These are phyloP conservation scores for Hypotaenidia philippensis DNA, from an alignment of 2,797 vertebrate genomes.

Conservation along the genomic window DNA sequence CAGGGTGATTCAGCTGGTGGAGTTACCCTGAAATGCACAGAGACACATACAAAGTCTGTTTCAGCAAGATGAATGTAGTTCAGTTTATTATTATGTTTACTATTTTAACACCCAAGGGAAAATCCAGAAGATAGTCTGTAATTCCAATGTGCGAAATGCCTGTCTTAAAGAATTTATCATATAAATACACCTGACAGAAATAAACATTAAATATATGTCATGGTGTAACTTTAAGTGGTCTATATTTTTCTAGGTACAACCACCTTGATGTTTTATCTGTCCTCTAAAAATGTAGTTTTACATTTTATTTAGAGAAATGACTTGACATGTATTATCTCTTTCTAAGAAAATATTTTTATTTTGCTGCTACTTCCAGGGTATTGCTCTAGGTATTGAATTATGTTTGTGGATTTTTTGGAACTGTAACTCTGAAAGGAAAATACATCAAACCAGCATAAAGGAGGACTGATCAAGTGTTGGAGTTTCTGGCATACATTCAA, in stretches of 20 bases:
- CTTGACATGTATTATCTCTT: background rate
- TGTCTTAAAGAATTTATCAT: background rate
- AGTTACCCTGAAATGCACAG: background rate
- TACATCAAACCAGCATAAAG: background rate
- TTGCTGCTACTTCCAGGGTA: background rate
- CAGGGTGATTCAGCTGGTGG: background rate
- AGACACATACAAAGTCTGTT: background rate
- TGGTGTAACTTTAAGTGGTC: background rate
- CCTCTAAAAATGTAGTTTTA: background rate
- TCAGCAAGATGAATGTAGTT: background rate
- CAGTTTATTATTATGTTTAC: background rate
- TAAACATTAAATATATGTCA: background rate
- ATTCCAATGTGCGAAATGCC: background rate
- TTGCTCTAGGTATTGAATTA: background rate
- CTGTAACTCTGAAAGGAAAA: background rate
- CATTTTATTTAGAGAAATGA: background rate
- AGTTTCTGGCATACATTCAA: background rate
- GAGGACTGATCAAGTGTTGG: accelerated
- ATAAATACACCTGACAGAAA: background rate
- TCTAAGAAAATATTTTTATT: background rate
- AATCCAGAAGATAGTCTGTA: background rate
- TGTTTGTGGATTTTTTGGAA: background rate
- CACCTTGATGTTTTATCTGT: background rate
- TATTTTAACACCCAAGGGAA: background rate
- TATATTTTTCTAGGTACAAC: background rate